Base-by-base conservation (phyloP, 2,888 invertebrate genomes). In the Hoplodrina ambigua region DNA sequence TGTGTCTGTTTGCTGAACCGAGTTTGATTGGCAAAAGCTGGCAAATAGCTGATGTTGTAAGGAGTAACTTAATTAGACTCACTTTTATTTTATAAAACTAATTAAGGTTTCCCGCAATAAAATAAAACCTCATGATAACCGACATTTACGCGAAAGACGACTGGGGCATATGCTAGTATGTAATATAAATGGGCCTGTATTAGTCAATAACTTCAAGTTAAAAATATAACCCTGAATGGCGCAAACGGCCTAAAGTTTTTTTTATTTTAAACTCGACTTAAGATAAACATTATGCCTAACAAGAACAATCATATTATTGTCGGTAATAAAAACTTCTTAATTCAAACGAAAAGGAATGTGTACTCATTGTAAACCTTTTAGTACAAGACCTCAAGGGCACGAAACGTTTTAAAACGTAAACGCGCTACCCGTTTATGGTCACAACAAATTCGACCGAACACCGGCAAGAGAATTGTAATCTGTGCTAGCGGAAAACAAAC, bases 351-450 rank as follows among this genome's bases (percentile, higher is more conserved):
- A 63, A 79, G 57, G 53, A 68, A 66, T 72, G 33, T 72, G 33
- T 55, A 11, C 52, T 71, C 65, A 61, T 67, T 61, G 53, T 68
- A 37, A 72, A 69, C 55, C 69, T 79, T 80, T 74, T 79, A 72
- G 59, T 49, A 50, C n/a, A 41, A 69, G 17, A 67, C 60, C 65
- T 77, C 65, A 75, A 72, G 62, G 78, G 70, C 70, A 78, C 70
- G 56, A 69, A 81, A 73, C 61, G 63, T 75, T 83, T 83, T 64
- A 75, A 85, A 77, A 77, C 68, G 50, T 77, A 78, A 81, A 81
- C 59, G 66, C 49, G 55, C 75, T 72, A 77, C 65, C 25, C 72
- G 69, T 84, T 84, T 81, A 81, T 72, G 77, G 84, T 71, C 71
- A 79, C 73, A 81, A 81, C 78, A 76, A 85, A 83, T 69, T 78